phyloP scores from a whole-genome alignment of 2,888 invertebrate genomes.

The Pecten maximus region DNA sequence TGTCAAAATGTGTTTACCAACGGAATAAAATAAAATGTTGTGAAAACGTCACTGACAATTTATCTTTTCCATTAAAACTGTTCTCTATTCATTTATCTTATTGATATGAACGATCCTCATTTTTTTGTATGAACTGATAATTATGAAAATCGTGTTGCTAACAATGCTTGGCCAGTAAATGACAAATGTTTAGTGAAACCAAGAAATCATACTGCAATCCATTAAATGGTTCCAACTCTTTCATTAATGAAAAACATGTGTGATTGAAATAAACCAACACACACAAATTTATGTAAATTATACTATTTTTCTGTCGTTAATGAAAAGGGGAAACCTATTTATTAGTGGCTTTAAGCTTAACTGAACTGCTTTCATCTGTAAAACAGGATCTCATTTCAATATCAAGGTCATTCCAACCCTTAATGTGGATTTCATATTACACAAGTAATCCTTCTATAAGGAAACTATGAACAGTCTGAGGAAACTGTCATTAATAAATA shows the following conservation, averaged over 20 bases:
- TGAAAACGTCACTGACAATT: no score
- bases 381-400: neutral
- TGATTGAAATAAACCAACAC: neutral
- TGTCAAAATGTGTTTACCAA: no score
- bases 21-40: no score
- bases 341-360: neutral
- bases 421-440: neutral
- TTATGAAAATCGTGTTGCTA: neutral
- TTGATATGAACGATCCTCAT: no score
- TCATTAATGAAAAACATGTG: neutral
- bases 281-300: neutral
- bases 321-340: neutral
- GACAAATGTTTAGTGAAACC: neutral
- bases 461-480: neutral
- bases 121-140: no score
- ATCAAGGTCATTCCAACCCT: neutral
- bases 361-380: neutral
- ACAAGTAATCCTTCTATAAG: neutral
- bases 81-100: no score
- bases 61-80: no score
- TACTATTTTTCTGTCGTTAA: neutral
- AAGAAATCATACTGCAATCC: neutral
- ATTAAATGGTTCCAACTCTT: neutral
- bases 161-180: neutral
- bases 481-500: neutral